Evolutionary conservation across 2,113 vertebrate species (phyloP), one percentile per base, ranked within the genome.

Genomic region (Archocentrus centrarchus): DNA sequence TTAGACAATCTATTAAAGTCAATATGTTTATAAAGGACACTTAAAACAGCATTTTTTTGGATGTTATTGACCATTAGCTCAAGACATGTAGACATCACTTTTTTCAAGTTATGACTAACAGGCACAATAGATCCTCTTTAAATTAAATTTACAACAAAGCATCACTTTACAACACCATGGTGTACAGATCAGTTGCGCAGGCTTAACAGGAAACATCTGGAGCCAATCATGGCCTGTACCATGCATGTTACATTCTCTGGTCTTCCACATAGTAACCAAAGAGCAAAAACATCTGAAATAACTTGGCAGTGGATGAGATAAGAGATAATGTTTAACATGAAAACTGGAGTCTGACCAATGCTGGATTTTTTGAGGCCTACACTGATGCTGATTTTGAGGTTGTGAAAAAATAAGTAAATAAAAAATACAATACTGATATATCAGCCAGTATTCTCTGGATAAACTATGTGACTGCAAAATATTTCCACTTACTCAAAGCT

Each of bases 171-270:
- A 78, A 86, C 84, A 77, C 59, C 35, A 35, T 14, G 13, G 66
- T 30, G 78, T 4, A 78, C 35, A 62, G 80, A 86, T 79, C 73
- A 58, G 89, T 66, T 83, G 50, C 59, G 86, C 77, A 30, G 78
- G 63, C 58, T 58, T 75, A 85, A 91, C 92, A 88, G 92, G 88
- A 94, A 95, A 94, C 93, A 95, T 92, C 92, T 95, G 94, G 91
- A 89, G 79, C 62, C n/a, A 76, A 83, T 89, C 79, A 55, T 35
- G 63, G 55, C 37, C 83, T 77, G 82, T 61, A 79, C 57, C 76
- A 63, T 81, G 81, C 82, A 66, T 77, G 87, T 81, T 84, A 73
- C 80, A 87, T 80, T 91, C 88, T 86, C 87, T 30, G 55, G 50
- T 90, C 88, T 79, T 86, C 82, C 82, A 83, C 81, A 79, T 80